These are phyloP conservation scores for Perodicticus potto DNA, from an alignment of 2,797 vertebrate species.

Conservation along the genomic window DNA sequence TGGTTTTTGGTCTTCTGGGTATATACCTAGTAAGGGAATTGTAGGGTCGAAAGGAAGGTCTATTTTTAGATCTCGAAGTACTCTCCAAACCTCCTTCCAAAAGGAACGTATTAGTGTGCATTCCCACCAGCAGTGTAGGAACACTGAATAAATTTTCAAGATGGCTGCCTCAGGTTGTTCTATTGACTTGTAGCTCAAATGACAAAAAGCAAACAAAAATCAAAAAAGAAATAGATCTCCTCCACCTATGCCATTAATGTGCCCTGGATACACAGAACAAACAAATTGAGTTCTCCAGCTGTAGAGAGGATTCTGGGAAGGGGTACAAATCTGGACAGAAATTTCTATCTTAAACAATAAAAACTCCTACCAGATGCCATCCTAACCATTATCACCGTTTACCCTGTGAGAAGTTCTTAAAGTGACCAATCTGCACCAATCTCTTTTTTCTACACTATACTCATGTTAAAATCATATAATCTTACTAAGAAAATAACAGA, in stretches of 20 bases:
- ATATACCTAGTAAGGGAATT: too few species aligned
- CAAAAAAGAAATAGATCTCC: not conserved
- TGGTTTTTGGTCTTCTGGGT: too few species aligned
- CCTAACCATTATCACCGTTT: not conserved
- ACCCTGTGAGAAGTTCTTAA: not conserved
- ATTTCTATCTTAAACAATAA: not conserved
- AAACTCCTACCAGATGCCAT: not conserved
- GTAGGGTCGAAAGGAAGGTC: too few species aligned
- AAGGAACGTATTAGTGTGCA: too few species aligned
- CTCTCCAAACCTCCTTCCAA: too few species aligned
- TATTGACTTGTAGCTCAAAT: not conserved
- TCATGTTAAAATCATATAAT: slow-evolving; percentile 29
- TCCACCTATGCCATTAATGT: not conserved
- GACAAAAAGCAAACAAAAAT: not conserved
- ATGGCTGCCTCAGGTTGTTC: not conserved
- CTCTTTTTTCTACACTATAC: not conserved
- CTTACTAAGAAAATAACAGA: not conserved
- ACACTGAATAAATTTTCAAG: slow-evolving; percentile 32
- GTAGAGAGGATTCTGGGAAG: not conserved
- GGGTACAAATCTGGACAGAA: not conserved
- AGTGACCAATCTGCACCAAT: not conserved
- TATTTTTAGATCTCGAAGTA: too few species aligned
- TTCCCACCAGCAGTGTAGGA: too few species aligned
- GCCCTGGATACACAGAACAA: not conserved
- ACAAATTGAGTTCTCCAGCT: not conserved